Conservation (phyloP, 1,140 invertebrate species). For the Drosophila takahashii region DNA sequence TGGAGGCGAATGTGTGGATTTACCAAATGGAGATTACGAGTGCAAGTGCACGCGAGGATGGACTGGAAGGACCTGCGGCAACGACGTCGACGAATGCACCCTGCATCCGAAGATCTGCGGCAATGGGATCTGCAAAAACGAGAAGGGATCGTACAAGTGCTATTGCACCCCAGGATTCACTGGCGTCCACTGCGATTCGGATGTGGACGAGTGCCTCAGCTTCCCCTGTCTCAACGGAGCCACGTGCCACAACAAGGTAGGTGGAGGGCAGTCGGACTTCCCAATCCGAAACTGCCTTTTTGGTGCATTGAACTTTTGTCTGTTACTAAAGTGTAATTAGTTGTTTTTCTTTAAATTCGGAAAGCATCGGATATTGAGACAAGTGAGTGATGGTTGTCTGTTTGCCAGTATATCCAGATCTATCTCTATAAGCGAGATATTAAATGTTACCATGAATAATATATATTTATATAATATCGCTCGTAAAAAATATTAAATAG, state of each 20-base stretch:
- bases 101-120: conserved; percentile 88
- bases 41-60: conserved; percentile 93
- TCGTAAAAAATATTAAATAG: no score
- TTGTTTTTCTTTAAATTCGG: conserved; percentile 85
- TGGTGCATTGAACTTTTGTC: background rate
- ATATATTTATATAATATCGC: no score
- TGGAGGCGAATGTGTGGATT: conserved; percentile 87
- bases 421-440: no score
- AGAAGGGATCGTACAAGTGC: conserved; percentile 91
- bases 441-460: no score
- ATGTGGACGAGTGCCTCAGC: conserved; percentile 95
- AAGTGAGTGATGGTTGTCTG: conserved; percentile 67
- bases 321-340: conserved; percentile 80
- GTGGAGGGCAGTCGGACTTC: conserved; percentile 36
- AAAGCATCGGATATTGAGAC: conserved; percentile 84
- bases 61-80: conserved; percentile 89
- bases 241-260: conserved; percentile 91
- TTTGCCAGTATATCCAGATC: background rate
- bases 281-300: background rate
- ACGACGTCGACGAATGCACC: conserved; percentile 92
- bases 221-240: conserved; percentile 95
- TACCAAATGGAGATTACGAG: conserved; percentile 87
- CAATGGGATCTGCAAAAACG: conserved; percentile 93
- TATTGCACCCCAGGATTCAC: conserved; percentile 94
- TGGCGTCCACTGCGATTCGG: conserved; percentile 92